Base-by-base conservation (phyloP, 2,113 vertebrate genomes). In the Glaucomys volans region DNA sequence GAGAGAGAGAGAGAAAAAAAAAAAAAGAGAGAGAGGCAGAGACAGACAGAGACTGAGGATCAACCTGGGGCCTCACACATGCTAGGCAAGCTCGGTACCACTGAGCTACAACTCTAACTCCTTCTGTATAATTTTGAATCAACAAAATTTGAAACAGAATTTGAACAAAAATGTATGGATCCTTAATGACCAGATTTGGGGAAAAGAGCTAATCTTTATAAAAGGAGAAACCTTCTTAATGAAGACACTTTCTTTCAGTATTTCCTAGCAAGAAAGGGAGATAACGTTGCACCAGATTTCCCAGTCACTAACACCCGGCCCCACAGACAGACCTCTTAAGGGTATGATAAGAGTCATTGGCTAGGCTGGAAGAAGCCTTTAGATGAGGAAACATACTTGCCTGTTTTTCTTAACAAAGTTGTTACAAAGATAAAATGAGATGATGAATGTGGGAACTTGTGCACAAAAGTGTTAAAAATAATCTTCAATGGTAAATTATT, bases 81-180 rank as follows among this genome's bases (percentile, higher is more conserved):
- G 18, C 9, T 13, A 76, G 35, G 7, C 30, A 44, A 54, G 14
- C 22, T 10, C 22, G 67, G 1, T 42, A 8, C 13, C 14, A 20
- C 28, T 52, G 28, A 77, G 5, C 22, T 44, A 40, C 9, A 42
- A 24, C 50, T 3, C 11, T 50, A 67, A 26, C 0, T 35, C 20
- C 30, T n/a, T 18, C 24, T 69, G 44, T 20, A 52, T 86, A 81
- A 93, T 32, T 85, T 50, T 59, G 1, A 64, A 69, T 67, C 8
- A 54, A 64, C 24, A 92, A 91, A 74, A 89, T 72, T 66, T 14
- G 77, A 95, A 95, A 44, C 2, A 76, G 47, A 93, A 88, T 62
- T 22, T 82, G 40, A 4, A 7, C 5, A 35, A 66, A 83, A 84
- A 50, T 62, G 30, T 2, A 4, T 52, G 0, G 0, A 17, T 32